Conservation (phyloP, 1,140 invertebrate genomes). For the Drosophila persimilis region DNA sequence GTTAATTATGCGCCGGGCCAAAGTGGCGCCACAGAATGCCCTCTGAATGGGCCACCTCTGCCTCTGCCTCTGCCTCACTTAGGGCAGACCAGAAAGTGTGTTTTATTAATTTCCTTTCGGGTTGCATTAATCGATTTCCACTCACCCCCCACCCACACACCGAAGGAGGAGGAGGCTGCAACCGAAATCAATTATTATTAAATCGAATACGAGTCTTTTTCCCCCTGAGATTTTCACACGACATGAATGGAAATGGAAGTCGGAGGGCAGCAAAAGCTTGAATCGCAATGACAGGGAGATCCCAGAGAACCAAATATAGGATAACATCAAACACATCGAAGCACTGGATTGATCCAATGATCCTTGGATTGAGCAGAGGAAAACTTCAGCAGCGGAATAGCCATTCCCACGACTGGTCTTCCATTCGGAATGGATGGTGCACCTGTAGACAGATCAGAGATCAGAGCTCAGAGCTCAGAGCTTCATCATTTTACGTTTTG, state of each 20-base stretch:
- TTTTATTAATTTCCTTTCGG: slow-evolving; percentile 69
- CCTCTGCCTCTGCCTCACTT: slow-evolving; percentile 2
- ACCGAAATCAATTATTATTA: slow-evolving; percentile 71
- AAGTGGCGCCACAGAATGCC: slow-evolving; percentile 55
- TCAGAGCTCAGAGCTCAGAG: no score
- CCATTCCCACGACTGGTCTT: no score
- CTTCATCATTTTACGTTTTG: no score
- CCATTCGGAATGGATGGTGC: no score
- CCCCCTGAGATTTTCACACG: slow-evolving; percentile 22
- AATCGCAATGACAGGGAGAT: no score
- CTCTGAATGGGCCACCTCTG: not conserved
- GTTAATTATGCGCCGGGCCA: slow-evolving; percentile 71
- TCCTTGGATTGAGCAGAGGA: no score
- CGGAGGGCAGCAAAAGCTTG: no score
- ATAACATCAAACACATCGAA: no score
- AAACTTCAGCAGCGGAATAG: no score
- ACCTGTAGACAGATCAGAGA: no score
- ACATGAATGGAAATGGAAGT: not conserved
- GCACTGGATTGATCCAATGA: no score
- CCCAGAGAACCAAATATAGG: no score
- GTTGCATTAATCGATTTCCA: slow-evolving; percentile 72
- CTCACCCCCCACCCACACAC: slow-evolving; percentile 11
- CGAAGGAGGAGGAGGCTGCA: slow-evolving; percentile 17
- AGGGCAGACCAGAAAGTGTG: slow-evolving; percentile 25
- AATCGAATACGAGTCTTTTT: slow-evolving; percentile 19